Conservation (phyloP, 2,113 vertebrate species). For the Melanostigma gelatinosum region DNA sequence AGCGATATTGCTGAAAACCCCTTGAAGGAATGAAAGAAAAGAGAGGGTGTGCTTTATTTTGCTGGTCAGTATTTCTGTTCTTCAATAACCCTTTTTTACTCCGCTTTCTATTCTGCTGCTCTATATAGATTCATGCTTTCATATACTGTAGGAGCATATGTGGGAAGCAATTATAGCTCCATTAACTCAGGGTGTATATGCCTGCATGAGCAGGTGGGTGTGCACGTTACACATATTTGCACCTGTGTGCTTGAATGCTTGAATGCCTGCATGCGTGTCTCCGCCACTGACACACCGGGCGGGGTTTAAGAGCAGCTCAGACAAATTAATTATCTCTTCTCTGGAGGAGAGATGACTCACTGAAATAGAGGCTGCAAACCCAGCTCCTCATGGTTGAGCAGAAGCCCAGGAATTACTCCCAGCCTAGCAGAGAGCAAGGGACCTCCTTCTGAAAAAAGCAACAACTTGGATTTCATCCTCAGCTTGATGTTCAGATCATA, state of each 20-base stretch:
- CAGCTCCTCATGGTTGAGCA: slow-evolving; percentile 42
- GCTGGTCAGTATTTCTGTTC: slow-evolving; percentile 45
- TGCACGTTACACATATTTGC: slow-evolving; percentile 36
- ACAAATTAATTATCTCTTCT: slow-evolving; percentile 76
- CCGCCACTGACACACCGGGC: slow-evolving; percentile 47
- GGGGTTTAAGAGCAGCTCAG: slow-evolving; percentile 72
- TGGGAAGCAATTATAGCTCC: slow-evolving; percentile 36
- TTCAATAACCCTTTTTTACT: slow-evolving; percentile 43
- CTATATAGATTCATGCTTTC: slow-evolving; percentile 8
- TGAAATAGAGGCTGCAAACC: slow-evolving; percentile 56
- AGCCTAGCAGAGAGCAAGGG: slow-evolving; percentile 38
- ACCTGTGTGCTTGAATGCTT: slow-evolving; percentile 37
- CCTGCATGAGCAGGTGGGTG: slow-evolving; percentile 20
- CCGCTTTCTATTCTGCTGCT: slow-evolving; percentile 21
- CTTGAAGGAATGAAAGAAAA: slow-evolving; percentile 66
- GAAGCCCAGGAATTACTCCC: slow-evolving; percentile 54
- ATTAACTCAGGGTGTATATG: slow-evolving; percentile 32
- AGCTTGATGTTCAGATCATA: slow-evolving; percentile 50
- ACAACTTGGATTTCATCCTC: slow-evolving; percentile 56
- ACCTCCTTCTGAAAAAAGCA: slow-evolving; percentile 40
- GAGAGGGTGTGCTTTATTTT: slow-evolving; percentile 50
- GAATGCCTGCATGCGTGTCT: slow-evolving; percentile 24
- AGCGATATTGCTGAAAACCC: slow-evolving; percentile 67
- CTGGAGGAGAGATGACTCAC: slow-evolving; percentile 64
- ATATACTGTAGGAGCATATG: slow-evolving; percentile 8